phyloP scores from a whole-genome alignment of 2,888 invertebrate species.

The Himalopsyche anomala region DNA sequence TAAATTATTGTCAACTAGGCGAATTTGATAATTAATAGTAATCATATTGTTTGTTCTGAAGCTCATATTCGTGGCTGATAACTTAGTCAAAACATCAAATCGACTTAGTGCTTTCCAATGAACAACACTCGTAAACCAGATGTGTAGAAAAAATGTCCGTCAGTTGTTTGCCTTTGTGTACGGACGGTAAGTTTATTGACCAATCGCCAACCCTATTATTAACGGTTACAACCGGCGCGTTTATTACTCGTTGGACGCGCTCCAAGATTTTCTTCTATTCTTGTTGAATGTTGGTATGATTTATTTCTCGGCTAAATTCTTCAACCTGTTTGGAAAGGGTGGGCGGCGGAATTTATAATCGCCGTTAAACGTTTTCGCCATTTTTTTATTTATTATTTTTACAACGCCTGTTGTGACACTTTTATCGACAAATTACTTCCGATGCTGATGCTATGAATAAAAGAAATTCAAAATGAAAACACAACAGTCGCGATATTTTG shows the following conservation, averaged over 20 bases:
- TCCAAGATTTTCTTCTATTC: conserved; percentile 30
- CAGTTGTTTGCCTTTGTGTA: no score
- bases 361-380: conserved; percentile 16
- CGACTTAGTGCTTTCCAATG: no score
- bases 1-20: no score
- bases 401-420: conserved; percentile 26
- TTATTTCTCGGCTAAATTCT: conserved; percentile 34
- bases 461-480: background rate
- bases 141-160: no score
- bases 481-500: background rate
- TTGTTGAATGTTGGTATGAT: background rate
- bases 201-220: conserved; percentile 10
- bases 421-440: conserved; percentile 34
- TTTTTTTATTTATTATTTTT: background rate
- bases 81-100: no score
- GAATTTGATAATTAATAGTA: no score
- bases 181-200: background rate
- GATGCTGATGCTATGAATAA: background rate
- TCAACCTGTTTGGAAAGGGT: conserved; percentile 31
- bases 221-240: conserved; percentile 4
- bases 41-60: no score
- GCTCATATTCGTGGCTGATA: no score
- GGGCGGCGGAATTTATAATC: conserved; percentile 34
- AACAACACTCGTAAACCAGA: no score
- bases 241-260: background rate